Evolutionary conservation across 1,140 invertebrate genomes (phyloP), one percentile per base, ranked within the genome.

Genomic region (Batillaria attramentaria): DNA sequence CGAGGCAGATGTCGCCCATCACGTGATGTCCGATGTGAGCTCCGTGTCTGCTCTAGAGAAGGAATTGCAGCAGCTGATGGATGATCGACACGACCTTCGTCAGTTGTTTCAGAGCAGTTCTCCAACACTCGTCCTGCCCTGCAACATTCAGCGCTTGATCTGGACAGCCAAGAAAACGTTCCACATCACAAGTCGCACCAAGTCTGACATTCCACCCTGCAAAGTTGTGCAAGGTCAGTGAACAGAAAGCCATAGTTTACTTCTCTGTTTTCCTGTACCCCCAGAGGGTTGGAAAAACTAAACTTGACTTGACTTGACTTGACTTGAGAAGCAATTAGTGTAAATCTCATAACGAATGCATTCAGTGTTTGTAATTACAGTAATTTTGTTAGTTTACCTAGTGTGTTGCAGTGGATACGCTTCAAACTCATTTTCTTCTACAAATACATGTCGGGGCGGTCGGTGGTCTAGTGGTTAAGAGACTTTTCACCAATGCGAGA

Each of bases 141-240:
- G 98, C 86, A 99, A 99, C 91, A 92, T 99, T 31, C 95, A 97
- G 84, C 93, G 99, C 84, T 97, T 99, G 95, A 99, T 99, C 86
- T 99, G 98, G 98, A 99, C 99, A 91, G 98, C 98, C 0, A 98
- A 99, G 90, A 99, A 99, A 88, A 99, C 99, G 88, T 99, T 99
- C 93, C 97, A 98, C 86, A 99, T 99, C 66, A 83, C 99, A 86
- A 96, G 96, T 85, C 92, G 97, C 65, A 94, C 95, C 77, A 96
- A 96, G 3, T 98, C 97, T 2, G 97, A 99, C 92, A 92, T 99
- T 2, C 97, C 96, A 87, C 98, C 98, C 0, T 92, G 98, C 76
- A 94, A 95, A 87, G 97, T 99, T 3, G 96, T 99, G 78, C 93
- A 96, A 89, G 96, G 93, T 93, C 70, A 85, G 60, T 62, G 0